phyloP scores from a whole-genome alignment of 2,113 vertebrate species.

The Podarcis cretensis region DNA sequence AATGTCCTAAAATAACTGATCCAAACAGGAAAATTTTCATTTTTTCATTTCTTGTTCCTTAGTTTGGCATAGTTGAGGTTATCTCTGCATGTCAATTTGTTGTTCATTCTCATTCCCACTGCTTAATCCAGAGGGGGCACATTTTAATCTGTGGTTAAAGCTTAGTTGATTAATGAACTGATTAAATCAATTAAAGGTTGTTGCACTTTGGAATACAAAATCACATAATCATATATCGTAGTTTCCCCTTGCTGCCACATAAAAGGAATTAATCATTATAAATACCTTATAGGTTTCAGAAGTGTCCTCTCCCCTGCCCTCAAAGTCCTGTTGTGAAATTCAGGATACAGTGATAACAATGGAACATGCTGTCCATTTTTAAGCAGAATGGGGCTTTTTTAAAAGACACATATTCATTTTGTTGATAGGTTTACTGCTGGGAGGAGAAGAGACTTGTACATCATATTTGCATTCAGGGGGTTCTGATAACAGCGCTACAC shows the following conservation, averaged over 20 bases:
- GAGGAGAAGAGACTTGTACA: background rate
- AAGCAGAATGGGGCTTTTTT: background rate
- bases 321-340: background rate
- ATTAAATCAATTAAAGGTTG: conserved; percentile 3
- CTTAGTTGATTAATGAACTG: background rate
- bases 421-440: background rate
- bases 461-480: background rate
- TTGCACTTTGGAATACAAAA: background rate
- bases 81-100: background rate
- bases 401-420: background rate
- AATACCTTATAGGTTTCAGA: background rate
- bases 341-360: background rate
- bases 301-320: too few species aligned
- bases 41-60: background rate
- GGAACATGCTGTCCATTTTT: background rate
- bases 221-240: background rate
- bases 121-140: background rate
- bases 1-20: background rate
- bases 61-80: background rate
- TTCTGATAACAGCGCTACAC: background rate
- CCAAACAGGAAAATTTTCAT: background rate
- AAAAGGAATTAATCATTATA: background rate
- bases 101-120: background rate
- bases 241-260: background rate
- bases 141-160: background rate